Evolutionary conservation across 2,888 invertebrate species (phyloP).

Genomic region (Anthrax anthrax): DNA sequence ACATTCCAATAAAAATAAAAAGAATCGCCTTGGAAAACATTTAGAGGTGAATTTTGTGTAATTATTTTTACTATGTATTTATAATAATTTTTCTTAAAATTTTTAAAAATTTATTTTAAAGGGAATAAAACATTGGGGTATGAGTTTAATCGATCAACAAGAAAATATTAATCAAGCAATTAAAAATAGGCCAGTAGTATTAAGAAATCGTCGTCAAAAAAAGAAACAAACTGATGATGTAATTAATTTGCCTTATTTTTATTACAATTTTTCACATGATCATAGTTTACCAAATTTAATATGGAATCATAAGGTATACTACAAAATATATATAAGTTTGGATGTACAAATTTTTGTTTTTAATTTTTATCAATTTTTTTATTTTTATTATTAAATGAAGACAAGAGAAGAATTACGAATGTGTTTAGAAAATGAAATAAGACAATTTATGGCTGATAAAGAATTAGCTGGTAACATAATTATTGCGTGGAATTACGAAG

Average conservation of each 20-base stretch:
- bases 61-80: not conserved
- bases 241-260: conserved; percentile 61
- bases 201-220: conserved; percentile 67
- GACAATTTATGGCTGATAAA: conserved; percentile 77
- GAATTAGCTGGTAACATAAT: conserved; percentile 68
- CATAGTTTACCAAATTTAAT: conserved; percentile 92
- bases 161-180: conserved; percentile 29
- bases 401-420: conserved; percentile 90
- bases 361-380: not conserved
- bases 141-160: conserved; percentile 33
- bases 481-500: conserved; percentile 96
- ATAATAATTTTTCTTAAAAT: not conserved
- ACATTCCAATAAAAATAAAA: conserved; percentile 50
- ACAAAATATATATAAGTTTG: too few relatives aligned
- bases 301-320: conserved; percentile 88
- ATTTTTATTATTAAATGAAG: conserved; percentile 31
- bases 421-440: conserved; percentile 82
- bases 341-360: too few relatives aligned
- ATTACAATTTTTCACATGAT: conserved; percentile 86
- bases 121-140: conserved; percentile 51
- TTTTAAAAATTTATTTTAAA: conserved; percentile 12
- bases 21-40: conserved; percentile 69
- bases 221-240: conserved; percentile 29
- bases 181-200: conserved; percentile 68
- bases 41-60: conserved; percentile 57